A percentile compares a stretch with the other conserved stretches of the same genome.
phyloP scores from a whole-genome alignment of 2,888 invertebrate genomes.

The Amaurobius ferox region DNA sequence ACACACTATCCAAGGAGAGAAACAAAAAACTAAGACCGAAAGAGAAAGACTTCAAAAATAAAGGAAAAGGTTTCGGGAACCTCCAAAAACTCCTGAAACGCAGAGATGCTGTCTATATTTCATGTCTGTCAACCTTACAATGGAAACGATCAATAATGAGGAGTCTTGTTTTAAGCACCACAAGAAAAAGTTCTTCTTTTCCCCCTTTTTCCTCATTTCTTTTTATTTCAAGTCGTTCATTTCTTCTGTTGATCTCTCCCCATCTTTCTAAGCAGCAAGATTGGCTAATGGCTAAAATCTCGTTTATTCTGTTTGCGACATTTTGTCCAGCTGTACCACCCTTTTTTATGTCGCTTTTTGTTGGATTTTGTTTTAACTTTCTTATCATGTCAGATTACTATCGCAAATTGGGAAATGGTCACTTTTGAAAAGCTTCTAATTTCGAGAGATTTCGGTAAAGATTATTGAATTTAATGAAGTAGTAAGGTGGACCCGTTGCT shows the following conservation, averaged over 20 bases:
- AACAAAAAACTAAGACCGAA: conserved; percentile 49
- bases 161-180: conserved; percentile 61
- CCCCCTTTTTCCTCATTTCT: conserved; percentile 22
- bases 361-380: too few relatives aligned
- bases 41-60: conserved; percentile 53
- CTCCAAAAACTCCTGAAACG: conserved; percentile 55
- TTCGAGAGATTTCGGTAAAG: too few relatives aligned
- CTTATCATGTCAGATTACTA: too few relatives aligned
- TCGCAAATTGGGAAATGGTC: too few relatives aligned
- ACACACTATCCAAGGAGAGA: conserved; percentile 25
- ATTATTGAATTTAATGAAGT: too few relatives aligned
- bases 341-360: not conserved
- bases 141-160: conserved; percentile 63
- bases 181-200: conserved; percentile 37
- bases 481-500: too few relatives aligned
- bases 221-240: conserved; percentile 30
- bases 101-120: conserved; percentile 66
- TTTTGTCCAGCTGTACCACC: conserved; percentile 33
- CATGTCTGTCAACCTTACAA: conserved; percentile 67
- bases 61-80: conserved; percentile 28
- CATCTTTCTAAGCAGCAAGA: conserved; percentile 46
- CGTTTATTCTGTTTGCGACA: conserved; percentile 24
- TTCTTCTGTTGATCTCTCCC: conserved; percentile 48
- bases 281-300: conserved; percentile 54
- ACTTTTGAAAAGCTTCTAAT: too few relatives aligned